Evolutionary conservation across 1,140 invertebrate genomes (phyloP).

Genomic region (Drosophila dunni): DNA sequence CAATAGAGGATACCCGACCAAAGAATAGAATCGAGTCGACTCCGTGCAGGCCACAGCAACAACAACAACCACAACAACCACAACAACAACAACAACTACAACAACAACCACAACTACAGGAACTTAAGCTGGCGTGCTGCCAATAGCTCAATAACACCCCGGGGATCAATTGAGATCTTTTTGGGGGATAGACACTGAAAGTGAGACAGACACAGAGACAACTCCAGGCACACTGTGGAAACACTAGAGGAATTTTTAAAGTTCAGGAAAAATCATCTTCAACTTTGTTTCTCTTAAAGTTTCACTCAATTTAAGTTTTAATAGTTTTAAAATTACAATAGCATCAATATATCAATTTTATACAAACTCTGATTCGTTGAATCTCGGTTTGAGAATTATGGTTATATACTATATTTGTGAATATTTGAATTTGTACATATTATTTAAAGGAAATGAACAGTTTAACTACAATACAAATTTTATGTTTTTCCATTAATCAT

Average conservation of each 20-base stretch:
- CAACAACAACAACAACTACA: background rate
- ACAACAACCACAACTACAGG: background rate
- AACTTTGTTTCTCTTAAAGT: too few relatives aligned
- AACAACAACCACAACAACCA: constrained; percentile 2
- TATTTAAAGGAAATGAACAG: too few relatives aligned
- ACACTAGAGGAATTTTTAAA: background rate
- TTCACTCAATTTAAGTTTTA: too few relatives aligned
- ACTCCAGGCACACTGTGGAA: constrained; percentile 13
- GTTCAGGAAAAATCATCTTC: too few relatives aligned
- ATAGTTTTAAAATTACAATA: too few relatives aligned
- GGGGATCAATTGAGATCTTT: constrained; percentile 79
- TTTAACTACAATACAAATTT: too few relatives aligned
- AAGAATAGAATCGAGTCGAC: constrained; percentile 7
- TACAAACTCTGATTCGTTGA: too few relatives aligned
- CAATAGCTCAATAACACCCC: constrained; percentile 80
- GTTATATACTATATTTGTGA: too few relatives aligned
- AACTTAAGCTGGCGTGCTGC: constrained; percentile 62
- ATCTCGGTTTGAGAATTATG: too few relatives aligned
- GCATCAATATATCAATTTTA: too few relatives aligned
- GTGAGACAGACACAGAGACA: constrained; percentile 17
- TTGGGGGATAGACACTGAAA: constrained; percentile 62
- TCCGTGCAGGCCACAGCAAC: background rate
- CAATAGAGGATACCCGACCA: constrained; percentile 2
- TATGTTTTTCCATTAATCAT: too few relatives aligned
- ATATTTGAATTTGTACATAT: too few relatives aligned